Evolutionary conservation across 2,888 invertebrate genomes (phyloP).

Genomic region (Lysandra bellargus): DNA sequence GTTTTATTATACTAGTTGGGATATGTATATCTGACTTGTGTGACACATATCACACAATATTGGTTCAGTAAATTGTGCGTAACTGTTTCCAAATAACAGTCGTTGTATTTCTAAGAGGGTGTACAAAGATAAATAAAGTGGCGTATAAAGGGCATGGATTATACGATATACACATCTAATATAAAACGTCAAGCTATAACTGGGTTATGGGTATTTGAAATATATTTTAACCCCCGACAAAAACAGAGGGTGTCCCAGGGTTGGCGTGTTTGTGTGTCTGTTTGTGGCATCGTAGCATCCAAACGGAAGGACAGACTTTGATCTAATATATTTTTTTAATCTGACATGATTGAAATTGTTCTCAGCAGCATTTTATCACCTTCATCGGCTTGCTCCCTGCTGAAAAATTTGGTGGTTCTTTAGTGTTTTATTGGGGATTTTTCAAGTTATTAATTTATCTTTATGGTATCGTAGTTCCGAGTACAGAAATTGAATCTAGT

Average conservation of each 20-base stretch:
- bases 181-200: not conserved
- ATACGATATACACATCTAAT: not conserved
- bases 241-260: no score
- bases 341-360: no score
- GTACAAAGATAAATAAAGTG: slow-evolving; percentile 11
- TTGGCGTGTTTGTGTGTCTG: no score
- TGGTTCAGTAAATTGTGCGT: not conserved
- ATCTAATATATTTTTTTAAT: no score
- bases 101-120: not conserved
- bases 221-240: not conserved
- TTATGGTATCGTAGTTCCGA: not conserved
- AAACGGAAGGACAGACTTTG: no score
- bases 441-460: no score
- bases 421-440: no score
- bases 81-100: not conserved
- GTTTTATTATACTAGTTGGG: no score
- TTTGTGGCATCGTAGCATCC: no score
- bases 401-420: no score
- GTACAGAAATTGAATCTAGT: not conserved
- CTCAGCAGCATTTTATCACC: no score
- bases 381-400: no score
- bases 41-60: slow-evolving; percentile 10
- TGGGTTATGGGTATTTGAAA: not conserved
- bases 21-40: not conserved
- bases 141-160: not conserved